Percentiles rank a stretch among this genome's conserved stretches.
These are phyloP conservation scores for Ormyrus pomaceus DNA, from an alignment of 2,888 invertebrate genomes.

Conservation along the genomic window DNA sequence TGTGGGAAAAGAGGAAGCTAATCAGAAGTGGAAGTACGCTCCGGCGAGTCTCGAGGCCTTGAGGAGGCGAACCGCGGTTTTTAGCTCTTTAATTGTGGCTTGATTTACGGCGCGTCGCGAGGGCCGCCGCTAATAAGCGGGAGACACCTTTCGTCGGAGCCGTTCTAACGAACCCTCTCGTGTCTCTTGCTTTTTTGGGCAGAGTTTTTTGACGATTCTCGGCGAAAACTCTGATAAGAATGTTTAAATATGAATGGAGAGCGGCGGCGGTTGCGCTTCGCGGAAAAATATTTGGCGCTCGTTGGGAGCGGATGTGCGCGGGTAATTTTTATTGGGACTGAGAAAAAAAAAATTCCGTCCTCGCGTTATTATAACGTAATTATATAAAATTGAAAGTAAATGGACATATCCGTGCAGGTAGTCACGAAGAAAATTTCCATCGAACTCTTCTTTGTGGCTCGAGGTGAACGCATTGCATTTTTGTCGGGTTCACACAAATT, in stretches of 20 bases:
- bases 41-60: constrained; percentile 70
- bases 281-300: neutral
- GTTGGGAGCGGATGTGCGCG: neutral
- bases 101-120: constrained; percentile 65
- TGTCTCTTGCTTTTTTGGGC: neutral
- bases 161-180: constrained; percentile 35
- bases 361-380: no score
- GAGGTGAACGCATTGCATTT: no score
- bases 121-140: constrained; percentile 26
- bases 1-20: constrained; percentile 75
- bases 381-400: no score
- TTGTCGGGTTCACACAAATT: no score
- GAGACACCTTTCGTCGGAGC: constrained; percentile 21
- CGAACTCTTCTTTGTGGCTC: no score
- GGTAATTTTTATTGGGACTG: neutral
- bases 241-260: neutral
- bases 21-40: constrained; percentile 75
- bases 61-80: constrained; percentile 63
- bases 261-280: neutral
- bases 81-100: constrained; percentile 72
- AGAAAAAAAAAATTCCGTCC: no score
- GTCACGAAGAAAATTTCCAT: no score
- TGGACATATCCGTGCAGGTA: no score
- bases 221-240: neutral
- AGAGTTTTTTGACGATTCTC: neutral